Base-by-base conservation (phyloP, 2,113 vertebrate species). In the Tragulus kanchil region DNA sequence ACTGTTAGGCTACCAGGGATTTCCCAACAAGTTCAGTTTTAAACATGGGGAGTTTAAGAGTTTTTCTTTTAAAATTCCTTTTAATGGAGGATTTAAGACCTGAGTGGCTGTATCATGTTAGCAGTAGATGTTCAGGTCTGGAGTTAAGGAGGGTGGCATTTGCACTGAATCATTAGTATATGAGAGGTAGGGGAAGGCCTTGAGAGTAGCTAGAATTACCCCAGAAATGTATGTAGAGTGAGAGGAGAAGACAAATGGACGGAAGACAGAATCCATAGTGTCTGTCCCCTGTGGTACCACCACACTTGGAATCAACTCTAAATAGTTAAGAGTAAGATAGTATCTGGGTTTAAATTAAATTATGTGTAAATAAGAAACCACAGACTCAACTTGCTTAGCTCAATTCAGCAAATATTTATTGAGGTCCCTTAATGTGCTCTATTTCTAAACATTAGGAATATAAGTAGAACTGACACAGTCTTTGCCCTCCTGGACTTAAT, bases 331-430 rank as follows among this genome's bases (percentile, higher is more conserved):
- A 85, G 6, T 92, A 85, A 94, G 78, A 65, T 64, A 89, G 26
- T 84, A 65, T 79, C 28, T 89, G 58, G 42, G 23, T 90, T 91
- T 85, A 95, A 73, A 25, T 71, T 73, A 61, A 82, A 85, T 88
- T 95, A 42, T 56, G 0, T 81, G 56, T 48, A 87, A 65, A 65
- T 90, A 89, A 85, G 75, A 28, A 89, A 50, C 42, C 45, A 50
- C 83, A 82, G 65, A 79, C 21, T 15, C 56, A 79, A 21, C n/a
- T 73, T 89, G 71, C 42, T 92, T 26, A 97, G 25, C 25, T 93
- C 48, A 82, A 28, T 81, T 93, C 52, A 89, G 54, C 23, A 88
- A 61, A 82, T 94, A 81, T 56, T 92, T 89, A 56, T 67, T 92
- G 81, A 94, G 52, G 16, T 65, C 42, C 15, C 42, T 94, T 45